phyloP scores from a whole-genome alignment of 2,113 vertebrate genomes.

The Microcebus ravelobensis region DNA sequence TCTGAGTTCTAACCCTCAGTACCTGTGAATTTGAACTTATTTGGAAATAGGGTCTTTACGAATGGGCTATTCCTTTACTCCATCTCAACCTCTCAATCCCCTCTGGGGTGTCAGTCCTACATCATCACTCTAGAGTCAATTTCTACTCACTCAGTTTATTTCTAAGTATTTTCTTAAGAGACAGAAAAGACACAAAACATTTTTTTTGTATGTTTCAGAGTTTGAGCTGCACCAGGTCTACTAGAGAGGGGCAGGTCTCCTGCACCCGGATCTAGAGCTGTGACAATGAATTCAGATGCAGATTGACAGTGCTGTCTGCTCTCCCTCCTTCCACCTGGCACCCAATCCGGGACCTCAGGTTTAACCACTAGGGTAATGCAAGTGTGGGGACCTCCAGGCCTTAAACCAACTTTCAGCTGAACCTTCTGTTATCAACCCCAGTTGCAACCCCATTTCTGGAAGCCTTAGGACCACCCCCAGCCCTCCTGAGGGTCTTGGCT shows the following conservation, averaged over 20 bases:
- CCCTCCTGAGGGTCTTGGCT: not conserved
- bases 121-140: not conserved
- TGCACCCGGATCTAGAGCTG: not conserved
- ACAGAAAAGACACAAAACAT: not conserved
- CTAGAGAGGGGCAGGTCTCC: not conserved
- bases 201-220: not conserved
- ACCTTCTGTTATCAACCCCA: not conserved
- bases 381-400: too few relatives aligned
- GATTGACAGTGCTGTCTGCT: not conserved
- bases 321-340: not conserved
- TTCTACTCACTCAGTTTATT: not conserved
- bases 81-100: not conserved
- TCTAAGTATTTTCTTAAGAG: not conserved
- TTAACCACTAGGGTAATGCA: not conserved
- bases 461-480: accelerated
- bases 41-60: not conserved
- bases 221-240: not conserved
- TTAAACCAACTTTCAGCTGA: not conserved
- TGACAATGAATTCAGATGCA: not conserved
- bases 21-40: not conserved
- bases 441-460: not conserved
- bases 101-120: not conserved
- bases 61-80: not conserved
- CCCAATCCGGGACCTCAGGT: not conserved
- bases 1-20: not conserved